Percentiles rank a stretch among this genome's conserved stretches.
Evolutionary conservation across 2,888 invertebrate species (phyloP).

Genomic region (Zygothrica quintamaculata): DNA sequence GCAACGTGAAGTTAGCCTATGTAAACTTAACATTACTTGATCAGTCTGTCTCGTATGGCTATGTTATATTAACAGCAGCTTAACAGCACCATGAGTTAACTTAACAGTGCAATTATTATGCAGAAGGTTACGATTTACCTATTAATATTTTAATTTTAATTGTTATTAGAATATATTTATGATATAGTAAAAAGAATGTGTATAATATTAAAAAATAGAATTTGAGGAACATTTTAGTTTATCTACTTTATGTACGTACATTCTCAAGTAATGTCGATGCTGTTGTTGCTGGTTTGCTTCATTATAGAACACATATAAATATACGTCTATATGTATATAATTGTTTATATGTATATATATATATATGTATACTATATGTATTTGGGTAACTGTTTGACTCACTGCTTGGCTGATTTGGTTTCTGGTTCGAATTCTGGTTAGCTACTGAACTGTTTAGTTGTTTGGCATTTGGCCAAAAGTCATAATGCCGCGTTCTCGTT

Average conservation of each 20-base stretch:
- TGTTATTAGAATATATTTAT: neutral
- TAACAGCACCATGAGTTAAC: too few relatives aligned
- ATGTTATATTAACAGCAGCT: too few relatives aligned
- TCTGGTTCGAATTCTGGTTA: slow-evolving; percentile 35
- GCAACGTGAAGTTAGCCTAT: too few relatives aligned
- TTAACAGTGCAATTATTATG: too few relatives aligned
- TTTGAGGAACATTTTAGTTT: slow-evolving; percentile 19
- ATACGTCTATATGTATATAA: too few relatives aligned
- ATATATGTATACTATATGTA: slow-evolving; percentile 7
- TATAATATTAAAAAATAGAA: slow-evolving; percentile 14
- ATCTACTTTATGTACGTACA: slow-evolving; percentile 32
- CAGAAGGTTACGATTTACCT: too few relatives aligned
- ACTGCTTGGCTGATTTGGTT: slow-evolving; percentile 52
- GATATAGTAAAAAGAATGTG: slow-evolving; percentile 2
- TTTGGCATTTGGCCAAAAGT: slow-evolving; percentile 63
- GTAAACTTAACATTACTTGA: too few relatives aligned
- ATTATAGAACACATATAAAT: slow-evolving; percentile 51
- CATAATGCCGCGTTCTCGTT: slow-evolving; percentile 64
- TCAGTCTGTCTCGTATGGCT: too few relatives aligned
- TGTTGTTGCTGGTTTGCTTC: slow-evolving; percentile 44
- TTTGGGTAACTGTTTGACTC: slow-evolving; percentile 39
- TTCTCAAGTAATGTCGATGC: slow-evolving; percentile 24
- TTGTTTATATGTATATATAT: slow-evolving; percentile 1
- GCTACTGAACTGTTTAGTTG: slow-evolving; percentile 44
- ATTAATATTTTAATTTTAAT: neutral